These are phyloP conservation scores for Gadopsis bispinosus DNA, from an alignment of 2,797 vertebrate genomes.

Conservation along the genomic window DNA sequence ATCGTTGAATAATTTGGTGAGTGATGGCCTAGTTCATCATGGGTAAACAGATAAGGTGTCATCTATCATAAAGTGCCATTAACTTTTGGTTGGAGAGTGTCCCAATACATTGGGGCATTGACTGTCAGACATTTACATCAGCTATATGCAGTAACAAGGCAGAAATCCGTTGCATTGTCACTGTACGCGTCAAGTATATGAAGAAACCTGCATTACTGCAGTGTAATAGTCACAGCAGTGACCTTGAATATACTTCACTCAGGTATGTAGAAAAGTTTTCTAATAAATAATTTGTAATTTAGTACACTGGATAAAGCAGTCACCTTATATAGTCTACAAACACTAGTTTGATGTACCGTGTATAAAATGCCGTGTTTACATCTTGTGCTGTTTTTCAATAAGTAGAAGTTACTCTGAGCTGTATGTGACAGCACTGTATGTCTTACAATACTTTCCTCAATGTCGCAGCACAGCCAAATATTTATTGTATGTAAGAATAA, in stretches of 20 bases:
- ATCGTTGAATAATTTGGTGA: slow-evolving; percentile 62
- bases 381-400: background rate
- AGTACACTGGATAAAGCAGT: background rate
- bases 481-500: background rate
- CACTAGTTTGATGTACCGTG: background rate
- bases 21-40: slow-evolving; percentile 68
- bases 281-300: background rate
- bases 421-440: background rate
- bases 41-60: slow-evolving; percentile 75
- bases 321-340: background rate
- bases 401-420: background rate
- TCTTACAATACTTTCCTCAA: background rate
- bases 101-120: slow-evolving; percentile 14
- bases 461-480: background rate
- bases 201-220: background rate
- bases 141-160: background rate
- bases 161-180: background rate
- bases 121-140: slow-evolving; percentile 25
- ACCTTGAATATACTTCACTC: slow-evolving; percentile 18
- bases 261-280: background rate
- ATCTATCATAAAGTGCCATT: slow-evolving; percentile 68
- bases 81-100: slow-evolving; percentile 52
- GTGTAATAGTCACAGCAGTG: background rate
- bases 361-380: background rate
- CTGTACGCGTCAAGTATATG: background rate